Percentiles rank a stretch among this genome's conserved stretches.
These are phyloP conservation scores for Dipodomys stephensi DNA, from an alignment of 2,113 vertebrate species.

Conservation along the genomic window DNA sequence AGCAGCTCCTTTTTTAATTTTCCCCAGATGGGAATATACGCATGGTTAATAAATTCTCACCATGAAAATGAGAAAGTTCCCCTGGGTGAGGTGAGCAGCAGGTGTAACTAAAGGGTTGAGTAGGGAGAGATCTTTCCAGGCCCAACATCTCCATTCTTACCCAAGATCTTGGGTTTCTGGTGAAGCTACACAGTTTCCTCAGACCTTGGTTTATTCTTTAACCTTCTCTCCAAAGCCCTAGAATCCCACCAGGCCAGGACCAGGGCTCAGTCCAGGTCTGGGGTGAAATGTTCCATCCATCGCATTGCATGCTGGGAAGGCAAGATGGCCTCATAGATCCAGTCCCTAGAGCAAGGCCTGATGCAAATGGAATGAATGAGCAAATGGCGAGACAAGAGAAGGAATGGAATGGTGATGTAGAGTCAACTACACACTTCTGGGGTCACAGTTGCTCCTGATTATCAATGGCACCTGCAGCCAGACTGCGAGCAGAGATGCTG, in stretches of 20 bases:
- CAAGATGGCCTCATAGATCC: not conserved
- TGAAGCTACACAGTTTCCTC: not conserved
- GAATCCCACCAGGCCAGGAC: not conserved
- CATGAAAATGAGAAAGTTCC: not conserved
- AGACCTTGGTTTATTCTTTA: not conserved
- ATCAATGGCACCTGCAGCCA: no score
- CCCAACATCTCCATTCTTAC: not conserved
- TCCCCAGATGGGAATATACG: not conserved
- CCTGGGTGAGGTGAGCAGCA: not conserved
- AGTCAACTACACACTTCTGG: not conserved
- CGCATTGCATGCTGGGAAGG: not conserved
- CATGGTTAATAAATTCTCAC: not conserved
- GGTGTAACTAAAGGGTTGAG: not conserved
- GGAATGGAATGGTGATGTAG: not conserved
- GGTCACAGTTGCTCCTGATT: no score
- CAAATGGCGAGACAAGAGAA: not conserved
- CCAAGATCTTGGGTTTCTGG: not conserved
- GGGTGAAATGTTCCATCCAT: not conserved
- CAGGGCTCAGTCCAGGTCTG: not conserved
- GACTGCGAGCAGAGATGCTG: no score
- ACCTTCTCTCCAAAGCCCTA: not conserved
- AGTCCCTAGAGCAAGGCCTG: not conserved
- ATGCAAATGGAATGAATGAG: not conserved
- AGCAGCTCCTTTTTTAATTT: not conserved
- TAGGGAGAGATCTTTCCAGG: not conserved